A percentile compares a stretch with the other conserved stretches of the same genome.
phyloP scores from a whole-genome alignment of 35 echinoderm and acorn worm genomes.

The Ophioderma brevispina region DNA sequence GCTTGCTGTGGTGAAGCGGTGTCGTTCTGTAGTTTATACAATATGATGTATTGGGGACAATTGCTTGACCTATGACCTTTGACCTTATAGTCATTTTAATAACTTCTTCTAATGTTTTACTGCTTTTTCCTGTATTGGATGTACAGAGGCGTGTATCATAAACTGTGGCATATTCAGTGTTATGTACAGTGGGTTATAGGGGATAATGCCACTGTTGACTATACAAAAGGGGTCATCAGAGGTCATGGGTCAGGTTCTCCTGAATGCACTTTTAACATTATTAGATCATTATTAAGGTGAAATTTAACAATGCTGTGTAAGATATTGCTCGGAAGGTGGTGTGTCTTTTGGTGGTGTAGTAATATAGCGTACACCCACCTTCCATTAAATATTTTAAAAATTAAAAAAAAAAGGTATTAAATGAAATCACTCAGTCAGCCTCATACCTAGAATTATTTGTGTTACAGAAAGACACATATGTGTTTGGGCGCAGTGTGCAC shows the following conservation, averaged over 20 bases:
- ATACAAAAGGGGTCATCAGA: not conserved
- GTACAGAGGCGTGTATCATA: slow-evolving; percentile 3
- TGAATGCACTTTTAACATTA: not conserved
- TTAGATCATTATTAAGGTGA: not conserved
- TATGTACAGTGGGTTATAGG: not conserved
- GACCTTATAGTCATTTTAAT: not conserved
- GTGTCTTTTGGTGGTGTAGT: not conserved
- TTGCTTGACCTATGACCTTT: not conserved
- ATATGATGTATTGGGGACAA: not conserved
- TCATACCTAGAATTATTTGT: not conserved
- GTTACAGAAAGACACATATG: not conserved
- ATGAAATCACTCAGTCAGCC: not conserved
- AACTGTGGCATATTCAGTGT: not conserved
- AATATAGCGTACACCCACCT: slow-evolving; percentile 6
- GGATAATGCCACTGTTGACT: not conserved
- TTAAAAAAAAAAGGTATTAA: not conserved
- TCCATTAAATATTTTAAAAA: not conserved
- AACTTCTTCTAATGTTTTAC: not conserved
- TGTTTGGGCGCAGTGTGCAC: no score
- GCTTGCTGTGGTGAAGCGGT: not conserved
- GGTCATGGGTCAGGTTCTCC: not conserved
- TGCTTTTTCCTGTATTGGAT: not conserved
- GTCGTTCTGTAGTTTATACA: slow-evolving; percentile 1
- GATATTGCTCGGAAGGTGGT: not conserved
- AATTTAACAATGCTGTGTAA: not conserved